Evolutionary conservation across 1,140 invertebrate species (phyloP), one percentile per base, ranked within the genome.

Genomic region (Cryptotermes secundus): DNA sequence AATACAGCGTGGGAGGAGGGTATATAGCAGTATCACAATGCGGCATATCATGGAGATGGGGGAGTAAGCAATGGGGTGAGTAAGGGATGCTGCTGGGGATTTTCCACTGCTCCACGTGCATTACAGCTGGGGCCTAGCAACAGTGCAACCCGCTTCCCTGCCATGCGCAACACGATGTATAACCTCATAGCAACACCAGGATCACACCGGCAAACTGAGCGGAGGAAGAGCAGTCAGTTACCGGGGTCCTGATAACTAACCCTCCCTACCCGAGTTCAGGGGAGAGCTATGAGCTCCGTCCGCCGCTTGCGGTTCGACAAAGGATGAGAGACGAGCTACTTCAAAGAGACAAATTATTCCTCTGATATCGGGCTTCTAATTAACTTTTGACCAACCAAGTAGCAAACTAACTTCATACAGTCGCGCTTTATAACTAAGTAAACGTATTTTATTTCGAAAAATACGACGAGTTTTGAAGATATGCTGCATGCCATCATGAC

Each of bases 21-120:
- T 7, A 6, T 16, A 59, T 1, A 59, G 53, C 12, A 59, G 24
- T 59, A 59, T 59, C 53, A 59, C 53, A 59, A 59, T 59, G 53
- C 24, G 19, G 53, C 53, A 19, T 4, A 72, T 72, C 59, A n/a
- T 31, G 59, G 1, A 16, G 59, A 16, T 31, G 9, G n/a, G 26
- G 59, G 53, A 38, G 4, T 4, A 59, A 31, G 59, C 10, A 16
- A n/a, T n/a, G 59, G 53, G 59, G 59, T 49, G 59, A 31, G 22
- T 49, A 49, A 49, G 45, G 59, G 59, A 72, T 72, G 59, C 53
- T 59, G 53, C 19, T 72, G 59, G 59, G 59, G 59, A 72, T 72
- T 72, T 72, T 72, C 59, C 59, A 72, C 59, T 72, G 59, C 59
- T 72, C 59, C 59, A 72, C 31, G 59, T 72, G 59, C 59, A 31